Evolutionary conservation across 2,797 vertebrate species (phyloP).

Genomic region (Pangasius krempfi): DNA sequence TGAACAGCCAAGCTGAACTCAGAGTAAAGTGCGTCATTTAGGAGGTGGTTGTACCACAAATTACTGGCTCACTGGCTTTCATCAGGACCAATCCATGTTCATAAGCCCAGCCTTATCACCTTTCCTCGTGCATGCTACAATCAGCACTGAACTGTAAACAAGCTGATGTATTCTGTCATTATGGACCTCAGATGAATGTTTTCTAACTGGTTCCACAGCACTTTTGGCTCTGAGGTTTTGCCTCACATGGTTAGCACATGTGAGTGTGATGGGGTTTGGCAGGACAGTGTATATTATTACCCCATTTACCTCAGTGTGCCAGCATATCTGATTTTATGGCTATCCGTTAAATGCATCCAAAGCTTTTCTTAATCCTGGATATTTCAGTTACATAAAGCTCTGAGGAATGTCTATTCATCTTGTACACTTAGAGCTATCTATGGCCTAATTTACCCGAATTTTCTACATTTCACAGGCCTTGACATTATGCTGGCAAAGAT

Average conservation of each 20-base stretch:
- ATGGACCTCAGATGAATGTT: constrained; percentile 23
- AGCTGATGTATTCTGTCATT: constrained; percentile 15
- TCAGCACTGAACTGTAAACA: constrained; percentile 25
- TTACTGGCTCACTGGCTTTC: constrained; percentile 12
- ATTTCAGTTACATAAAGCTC: constrained; percentile 9
- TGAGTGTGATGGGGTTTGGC: constrained; percentile 8
- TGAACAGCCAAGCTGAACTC: background rate
- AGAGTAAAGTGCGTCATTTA: background rate
- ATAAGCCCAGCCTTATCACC: constrained; percentile 34
- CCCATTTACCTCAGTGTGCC: constrained; percentile 3
- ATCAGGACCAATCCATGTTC: constrained; percentile 1
- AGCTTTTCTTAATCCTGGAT: constrained; percentile 33
- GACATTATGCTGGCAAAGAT: constrained; percentile 35
- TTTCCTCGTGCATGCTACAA: constrained; percentile 3
- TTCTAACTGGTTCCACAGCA: constrained; percentile 30
- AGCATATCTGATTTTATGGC: constrained; percentile 38
- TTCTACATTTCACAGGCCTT: constrained; percentile 29
- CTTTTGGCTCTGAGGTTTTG: constrained; percentile 24
- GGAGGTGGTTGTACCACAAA: constrained; percentile 5
- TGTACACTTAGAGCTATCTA: background rate
- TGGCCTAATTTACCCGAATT: constrained; percentile 27
- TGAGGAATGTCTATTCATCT: constrained; percentile 40
- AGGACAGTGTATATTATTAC: background rate
- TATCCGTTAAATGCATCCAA: constrained; percentile 18
- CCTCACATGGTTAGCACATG: constrained; percentile 33